Conservation (phyloP, 2,797 vertebrate species). For the Fundulus diaphanus region DNA sequence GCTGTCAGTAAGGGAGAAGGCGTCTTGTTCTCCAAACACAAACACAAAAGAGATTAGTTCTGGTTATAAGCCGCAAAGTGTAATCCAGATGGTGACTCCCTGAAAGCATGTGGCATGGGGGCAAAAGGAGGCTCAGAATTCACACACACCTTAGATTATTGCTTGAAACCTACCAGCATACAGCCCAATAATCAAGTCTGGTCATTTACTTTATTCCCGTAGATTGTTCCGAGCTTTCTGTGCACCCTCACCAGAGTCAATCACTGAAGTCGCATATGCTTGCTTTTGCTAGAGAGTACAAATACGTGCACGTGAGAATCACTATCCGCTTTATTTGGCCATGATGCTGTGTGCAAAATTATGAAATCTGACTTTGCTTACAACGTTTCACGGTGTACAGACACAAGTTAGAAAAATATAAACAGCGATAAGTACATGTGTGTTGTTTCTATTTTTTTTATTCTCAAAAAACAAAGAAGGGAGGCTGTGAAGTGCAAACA, state of each 20-base stretch:
- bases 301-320: no score
- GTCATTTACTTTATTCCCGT: slow-evolving; percentile 13
- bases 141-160: slow-evolving; percentile 13
- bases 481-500: no score
- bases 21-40: slow-evolving; percentile 50
- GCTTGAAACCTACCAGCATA: background rate
- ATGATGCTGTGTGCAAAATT: no score
- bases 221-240: slow-evolving; percentile 7
- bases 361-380: no score
- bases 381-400: no score
- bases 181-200: slow-evolving; percentile 15
- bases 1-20: slow-evolving; percentile 32
- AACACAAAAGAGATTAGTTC: slow-evolving; percentile 52
- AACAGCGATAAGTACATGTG: no score
- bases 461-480: no score
- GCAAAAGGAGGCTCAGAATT: slow-evolving; percentile 13
- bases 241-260: slow-evolving; percentile 6
- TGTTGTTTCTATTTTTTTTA: no score
- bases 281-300: background rate
- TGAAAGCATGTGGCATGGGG: slow-evolving; percentile 21
- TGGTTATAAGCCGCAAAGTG: slow-evolving; percentile 38
- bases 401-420: no score
- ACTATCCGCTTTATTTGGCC: no score
- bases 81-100: slow-evolving; percentile 54
- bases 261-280: background rate